Percentiles rank a stretch among this genome's conserved stretches.
Evolutionary conservation across 2,113 vertebrate genomes (phyloP).

Genomic region (Glaucomys volans): DNA sequence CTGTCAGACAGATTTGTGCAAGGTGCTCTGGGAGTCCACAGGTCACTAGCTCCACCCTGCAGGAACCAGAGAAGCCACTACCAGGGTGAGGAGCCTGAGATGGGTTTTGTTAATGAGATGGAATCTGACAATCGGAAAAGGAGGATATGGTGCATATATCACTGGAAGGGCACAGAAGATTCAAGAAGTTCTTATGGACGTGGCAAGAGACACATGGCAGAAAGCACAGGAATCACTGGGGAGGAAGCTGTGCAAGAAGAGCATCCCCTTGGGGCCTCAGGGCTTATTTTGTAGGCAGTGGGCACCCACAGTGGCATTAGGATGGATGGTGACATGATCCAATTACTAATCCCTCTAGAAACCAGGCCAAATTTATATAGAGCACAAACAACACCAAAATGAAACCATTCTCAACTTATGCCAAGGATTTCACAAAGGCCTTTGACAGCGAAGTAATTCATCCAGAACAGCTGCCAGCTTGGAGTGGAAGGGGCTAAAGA

Average conservation of each 20-base stretch:
- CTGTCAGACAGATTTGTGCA: slow-evolving; percentile 16
- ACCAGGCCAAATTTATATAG: background rate
- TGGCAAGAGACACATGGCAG: background rate
- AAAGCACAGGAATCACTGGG: fast-evolving
- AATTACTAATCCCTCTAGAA: slow-evolving; percentile 27
- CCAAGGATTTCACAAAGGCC: slow-evolving; percentile 52
- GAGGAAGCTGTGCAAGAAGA: background rate
- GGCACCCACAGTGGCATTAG: background rate
- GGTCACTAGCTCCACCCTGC: background rate
- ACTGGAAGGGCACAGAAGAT: background rate
- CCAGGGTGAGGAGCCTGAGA: background rate
- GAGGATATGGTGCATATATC: background rate
- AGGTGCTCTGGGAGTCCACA: background rate
- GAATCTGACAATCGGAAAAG: background rate
- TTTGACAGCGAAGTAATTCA: slow-evolving; percentile 9
- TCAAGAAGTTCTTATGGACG: background rate
- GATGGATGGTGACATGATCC: background rate
- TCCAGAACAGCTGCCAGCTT: slow-evolving; percentile 23
- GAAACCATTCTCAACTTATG: slow-evolving; percentile 12
- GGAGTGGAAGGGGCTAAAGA: background rate
- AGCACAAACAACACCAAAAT: background rate
- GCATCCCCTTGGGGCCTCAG: background rate
- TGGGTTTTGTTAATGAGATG: background rate
- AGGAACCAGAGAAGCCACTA: background rate
- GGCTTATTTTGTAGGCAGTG: background rate